Evolutionary conservation across 1,140 invertebrate species (phyloP).

Genomic region (Nomia melanderi): DNA sequence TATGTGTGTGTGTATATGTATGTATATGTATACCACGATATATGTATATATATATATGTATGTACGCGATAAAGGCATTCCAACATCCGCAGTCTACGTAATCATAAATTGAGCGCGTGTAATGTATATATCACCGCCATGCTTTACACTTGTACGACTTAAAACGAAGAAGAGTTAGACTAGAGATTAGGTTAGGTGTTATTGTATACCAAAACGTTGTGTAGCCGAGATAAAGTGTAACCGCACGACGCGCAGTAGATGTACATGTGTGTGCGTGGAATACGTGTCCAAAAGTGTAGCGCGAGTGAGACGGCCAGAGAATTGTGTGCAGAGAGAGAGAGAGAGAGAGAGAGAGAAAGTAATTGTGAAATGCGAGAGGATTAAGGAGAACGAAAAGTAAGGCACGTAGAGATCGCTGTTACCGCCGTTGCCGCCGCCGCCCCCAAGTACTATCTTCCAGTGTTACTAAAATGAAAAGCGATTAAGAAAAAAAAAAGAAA

Average conservation of each 20-base stretch:
- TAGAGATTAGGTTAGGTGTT: constrained; percentile 69
- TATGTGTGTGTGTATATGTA: too few species aligned
- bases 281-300: neutral
- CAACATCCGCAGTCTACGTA: constrained; percentile 31
- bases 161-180: constrained; percentile 61
- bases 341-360: constrained; percentile 38
- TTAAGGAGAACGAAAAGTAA: constrained; percentile 46
- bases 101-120: constrained; percentile 62
- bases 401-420: constrained; percentile 55
- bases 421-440: constrained; percentile 53
- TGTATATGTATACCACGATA: too few species aligned
- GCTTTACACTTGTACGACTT: constrained; percentile 69
- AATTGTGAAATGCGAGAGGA: constrained; percentile 39
- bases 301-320: neutral
- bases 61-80: too few species aligned
- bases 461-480: constrained; percentile 71
- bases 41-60: too few species aligned
- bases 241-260: constrained; percentile 33
- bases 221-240: constrained; percentile 65
- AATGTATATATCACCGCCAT: constrained; percentile 74
- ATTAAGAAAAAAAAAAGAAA: too few species aligned
- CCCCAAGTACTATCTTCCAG: constrained; percentile 77
- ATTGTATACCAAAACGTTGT: constrained; percentile 67
- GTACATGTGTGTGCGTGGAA: constrained; percentile 7
- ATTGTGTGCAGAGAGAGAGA: constrained; percentile 10